Base-by-base conservation (phyloP, 2,797 vertebrate genomes). In the Platyrinchus mystaceus region DNA sequence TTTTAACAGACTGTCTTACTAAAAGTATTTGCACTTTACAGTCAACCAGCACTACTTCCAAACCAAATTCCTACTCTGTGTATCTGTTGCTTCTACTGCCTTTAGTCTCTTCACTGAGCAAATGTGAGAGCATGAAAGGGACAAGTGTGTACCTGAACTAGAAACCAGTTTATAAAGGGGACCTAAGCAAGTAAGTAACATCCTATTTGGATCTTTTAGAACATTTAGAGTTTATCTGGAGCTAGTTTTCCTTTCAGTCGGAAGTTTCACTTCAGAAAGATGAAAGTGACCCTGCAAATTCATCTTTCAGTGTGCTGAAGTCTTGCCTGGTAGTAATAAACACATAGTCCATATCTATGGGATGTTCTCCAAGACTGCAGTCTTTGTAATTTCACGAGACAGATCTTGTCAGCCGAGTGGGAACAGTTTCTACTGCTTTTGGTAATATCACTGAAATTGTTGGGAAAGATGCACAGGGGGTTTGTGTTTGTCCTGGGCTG, bases 11-110 rank as follows among this genome's bases (percentile, higher is more conserved):
- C 43, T 67, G 47, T 46, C 39, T 56, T 64, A 32, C 27, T 80
- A 30, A 52, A 79, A 73, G 34, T 53, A 73, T 34, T 86, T 79
- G 43, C n/a, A 52, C n/a, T 79, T 79, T 20, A 22, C 37, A 41
- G 21, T 73, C 24, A 46, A 27, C 18, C 28, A 50, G 59, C 49
- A 13, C 9, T 56, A 36, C 52, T 83, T 88, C 47, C 23, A 85
- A 7, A 30, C 30, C 27, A 26, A 27, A 77, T 77, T 69, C 64
- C 43, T 41, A 1, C 36, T 56, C 4, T 30, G 1, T 0, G 0
- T 49, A 34, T 11, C 28, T 52, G 53, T 56, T 44, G 50, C 50
- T 69, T 74, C 26, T 7, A 9, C 23, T 53, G 36, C 58, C 43
- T 76, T 86, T 62, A 70, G 16, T 47, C 22, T 47, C 46, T 47